Evolutionary conservation across 2,888 invertebrate species (phyloP).

Genomic region (Pristionchus arcanus): DNA sequence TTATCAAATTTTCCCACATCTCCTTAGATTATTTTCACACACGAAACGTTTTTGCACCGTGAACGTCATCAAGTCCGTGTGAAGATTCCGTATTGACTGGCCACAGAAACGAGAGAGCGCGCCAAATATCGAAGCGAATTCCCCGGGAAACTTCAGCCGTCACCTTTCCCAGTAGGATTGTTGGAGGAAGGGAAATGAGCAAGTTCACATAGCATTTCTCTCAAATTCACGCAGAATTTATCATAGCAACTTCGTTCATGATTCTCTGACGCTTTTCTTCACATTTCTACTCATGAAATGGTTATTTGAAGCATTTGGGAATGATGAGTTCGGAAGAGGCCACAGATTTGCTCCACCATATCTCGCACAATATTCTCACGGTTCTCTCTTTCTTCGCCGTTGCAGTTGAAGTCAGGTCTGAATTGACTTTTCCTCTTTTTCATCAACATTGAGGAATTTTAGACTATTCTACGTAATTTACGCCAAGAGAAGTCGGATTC

Average conservation of each 20-base stretch:
- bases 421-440: neutral
- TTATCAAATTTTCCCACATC: neutral
- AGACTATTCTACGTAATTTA: slow-evolving; percentile 1
- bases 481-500: neutral
- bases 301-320: neutral
- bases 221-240: neutral
- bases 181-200: too few relatives aligned
- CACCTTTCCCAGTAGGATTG: too few relatives aligned
- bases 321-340: neutral
- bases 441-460: neutral
- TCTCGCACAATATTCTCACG: neutral
- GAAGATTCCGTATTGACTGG: too few relatives aligned
- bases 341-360: neutral
- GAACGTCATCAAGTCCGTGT: too few relatives aligned
- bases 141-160: too few relatives aligned
- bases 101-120: too few relatives aligned
- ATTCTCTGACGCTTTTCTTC: too few relatives aligned
- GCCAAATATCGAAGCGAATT: too few relatives aligned
- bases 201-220: neutral
- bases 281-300: neutral
- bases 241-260: too few relatives aligned
- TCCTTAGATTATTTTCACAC: too few relatives aligned
- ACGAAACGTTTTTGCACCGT: too few relatives aligned
- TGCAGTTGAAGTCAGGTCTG: neutral
- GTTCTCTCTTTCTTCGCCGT: neutral